Conservation (phyloP, 2,888 invertebrate species). For the Drosophila ustulata region DNA sequence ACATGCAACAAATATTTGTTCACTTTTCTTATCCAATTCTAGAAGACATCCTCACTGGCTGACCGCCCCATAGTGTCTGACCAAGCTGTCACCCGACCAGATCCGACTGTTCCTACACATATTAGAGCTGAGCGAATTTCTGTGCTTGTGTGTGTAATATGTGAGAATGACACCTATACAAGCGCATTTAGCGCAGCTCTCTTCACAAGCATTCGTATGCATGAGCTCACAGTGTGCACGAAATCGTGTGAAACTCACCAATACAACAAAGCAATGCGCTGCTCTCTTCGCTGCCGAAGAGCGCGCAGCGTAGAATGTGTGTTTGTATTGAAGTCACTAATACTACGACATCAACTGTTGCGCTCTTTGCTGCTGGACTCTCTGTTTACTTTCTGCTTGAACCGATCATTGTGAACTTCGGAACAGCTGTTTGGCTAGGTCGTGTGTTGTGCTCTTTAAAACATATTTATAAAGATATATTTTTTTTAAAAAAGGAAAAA, state of each 20-base stretch:
- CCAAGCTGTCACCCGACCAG: background rate
- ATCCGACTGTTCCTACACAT: conserved; percentile 3
- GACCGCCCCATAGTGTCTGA: conserved; percentile 27
- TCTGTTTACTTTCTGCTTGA: conserved; percentile 12
- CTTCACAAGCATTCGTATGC: background rate
- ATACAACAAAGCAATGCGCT: background rate
- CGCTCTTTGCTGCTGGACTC: conserved; percentile 12
- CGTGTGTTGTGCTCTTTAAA: background rate
- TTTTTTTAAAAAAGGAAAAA: background rate
- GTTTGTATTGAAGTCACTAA: background rate
- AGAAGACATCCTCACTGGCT: conserved; percentile 11
- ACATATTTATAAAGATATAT: background rate
- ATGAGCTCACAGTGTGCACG: background rate
- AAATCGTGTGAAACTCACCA: background rate
- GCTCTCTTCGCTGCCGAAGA: conserved; percentile 12
- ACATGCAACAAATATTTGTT: background rate
- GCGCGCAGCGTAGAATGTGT: background rate
- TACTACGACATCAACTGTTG: background rate
- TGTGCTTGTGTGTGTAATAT: conserved; percentile 4
- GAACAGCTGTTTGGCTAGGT: conserved; percentile 8
- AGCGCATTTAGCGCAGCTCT: conserved; percentile 4
- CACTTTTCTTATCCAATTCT: background rate
- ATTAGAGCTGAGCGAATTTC: conserved; percentile 2
- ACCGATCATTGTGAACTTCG: background rate
- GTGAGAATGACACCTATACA: conserved; percentile 6